Base-by-base conservation (phyloP, 1,140 invertebrate genomes). In the Oreohelix idahoensis region DNA sequence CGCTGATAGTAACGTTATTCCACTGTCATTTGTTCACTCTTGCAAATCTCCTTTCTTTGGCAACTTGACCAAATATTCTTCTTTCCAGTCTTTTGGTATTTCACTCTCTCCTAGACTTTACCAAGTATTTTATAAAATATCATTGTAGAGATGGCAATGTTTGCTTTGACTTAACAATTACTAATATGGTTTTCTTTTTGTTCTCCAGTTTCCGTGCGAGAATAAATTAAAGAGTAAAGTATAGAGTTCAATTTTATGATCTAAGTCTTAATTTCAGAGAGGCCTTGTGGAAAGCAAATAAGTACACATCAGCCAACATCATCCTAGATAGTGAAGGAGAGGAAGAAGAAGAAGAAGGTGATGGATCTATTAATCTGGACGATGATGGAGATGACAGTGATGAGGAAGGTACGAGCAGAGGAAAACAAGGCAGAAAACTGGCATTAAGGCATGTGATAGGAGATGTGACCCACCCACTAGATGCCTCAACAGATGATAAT, bases 381-480 rank as follows among this genome's bases (percentile, higher is more conserved):
- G 70, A 71, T 51, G 83, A 81, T 51, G 80, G 81, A 26, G 80
- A 84, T 58, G 73, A 73, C 23, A 58, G 70, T 4, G 73, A 39
- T 8, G 79, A 53, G 26, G 49, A 35, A 49, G 38, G 76, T 29
- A 53, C 49, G 8, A 71, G 63, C 23, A 45, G 38, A 66, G 32
- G 42, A 58, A 69, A 63, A 74, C 35, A 71, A 29, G 17, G 42
- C 32, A 58, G 36, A 26, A 69, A 77, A 23, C 1, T 77, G 71
- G 71, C 36, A 39, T 45, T 45, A 26, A 42, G 38, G 38, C 38
- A 92, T 86, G 88, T 92, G 17, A 89, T 87, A 73, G 92, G 92
- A 0, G 92, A 93, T 85, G 92, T 93, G 15, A 93, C 90, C 23
- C 84, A 89, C 36, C 92, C 92, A 36, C 49, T 87, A 5, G 69